Conservation (phyloP, 2,888 invertebrate genomes). For the Dastarcus helophoroides region DNA sequence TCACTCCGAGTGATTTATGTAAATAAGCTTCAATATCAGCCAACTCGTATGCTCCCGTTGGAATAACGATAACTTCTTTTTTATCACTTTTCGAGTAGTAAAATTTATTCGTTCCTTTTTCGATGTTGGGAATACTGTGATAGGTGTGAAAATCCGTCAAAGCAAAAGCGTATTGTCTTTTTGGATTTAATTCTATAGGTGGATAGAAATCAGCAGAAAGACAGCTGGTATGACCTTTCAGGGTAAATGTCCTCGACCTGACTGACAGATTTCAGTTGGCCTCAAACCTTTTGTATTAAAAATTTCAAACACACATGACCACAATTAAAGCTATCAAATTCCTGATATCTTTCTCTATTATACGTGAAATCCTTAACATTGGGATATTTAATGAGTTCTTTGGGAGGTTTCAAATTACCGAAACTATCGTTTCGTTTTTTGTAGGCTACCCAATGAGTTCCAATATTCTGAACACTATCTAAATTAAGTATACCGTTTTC, state of each 20-base stretch:
- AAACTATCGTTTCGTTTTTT: too few relatives aligned
- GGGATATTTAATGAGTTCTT: too few relatives aligned
- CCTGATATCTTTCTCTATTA: too few relatives aligned
- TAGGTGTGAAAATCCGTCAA: constrained; percentile 11
- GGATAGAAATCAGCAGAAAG: constrained; percentile 6
- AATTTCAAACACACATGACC: too few relatives aligned
- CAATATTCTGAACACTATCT: too few relatives aligned
- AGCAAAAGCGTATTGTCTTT: constrained; percentile 8
- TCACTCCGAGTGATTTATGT: neutral
- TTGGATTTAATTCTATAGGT: constrained; percentile 10
- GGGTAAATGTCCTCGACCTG: constrained; percentile 6
- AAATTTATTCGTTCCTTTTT: constrained; percentile 9
- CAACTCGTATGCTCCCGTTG: constrained; percentile 7
- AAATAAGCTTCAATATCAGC: constrained; percentile 7
- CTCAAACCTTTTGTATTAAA: too few relatives aligned
- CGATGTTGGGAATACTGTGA: constrained; percentile 12
- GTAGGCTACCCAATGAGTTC: too few relatives aligned
- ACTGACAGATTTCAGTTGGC: constrained; percentile 1
- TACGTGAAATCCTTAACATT: too few relatives aligned
- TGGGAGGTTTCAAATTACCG: too few relatives aligned
- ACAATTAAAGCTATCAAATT: too few relatives aligned
- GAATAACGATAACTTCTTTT: constrained; percentile 12
- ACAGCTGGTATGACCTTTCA: constrained; percentile 6
- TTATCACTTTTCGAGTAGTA: constrained; percentile 14
- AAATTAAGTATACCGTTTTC: too few relatives aligned